Evolutionary conservation across 2,113 vertebrate species (phyloP), one percentile per base, ranked within the genome.

Genomic region (Toxotes jaculatrix): DNA sequence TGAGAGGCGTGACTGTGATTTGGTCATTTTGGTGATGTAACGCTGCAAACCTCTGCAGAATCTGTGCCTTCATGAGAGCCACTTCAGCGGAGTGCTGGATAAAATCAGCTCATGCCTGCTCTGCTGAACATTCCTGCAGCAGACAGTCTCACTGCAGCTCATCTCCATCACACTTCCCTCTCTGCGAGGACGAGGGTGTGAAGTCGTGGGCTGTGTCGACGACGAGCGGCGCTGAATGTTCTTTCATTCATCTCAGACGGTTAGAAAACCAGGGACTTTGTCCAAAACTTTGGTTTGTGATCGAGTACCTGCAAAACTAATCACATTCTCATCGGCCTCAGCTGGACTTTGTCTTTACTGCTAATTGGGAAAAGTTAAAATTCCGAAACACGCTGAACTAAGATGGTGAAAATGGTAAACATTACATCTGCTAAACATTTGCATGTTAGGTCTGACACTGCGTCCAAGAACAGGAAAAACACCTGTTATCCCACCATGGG

Each of bases 201-300:
- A 90, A 90, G 82, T 57, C 76, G 73, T 82, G 84, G 86, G 86
- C 79, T 7, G 66, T 4, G 72, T 67, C 14, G 51, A 61, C 17
- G 65, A 12, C 43, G 3, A 84, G 32, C 63, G 19, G 60, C 23
- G 49, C 71, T 12, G 42, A 82, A 86, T 82, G 81, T 84, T 90
- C 71, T 7, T 77, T 75, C 84, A 80, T 88, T 90, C 87, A 88
- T 87, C 82, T 80, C 68, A 51, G 75, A 45, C 55, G 17, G 31
- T 60, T 80, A 51, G 78, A 69, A 63, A 61, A 19, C 9, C 38
- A 45, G 38, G 27, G 21, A 51, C n/a, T n/a, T n/a, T n/a, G n/a
- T 27, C 27, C 43, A 45, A 14, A 9, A 43, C 3, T 43, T 43
- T 43, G 9, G 8, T 14, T 45, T 45, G 1, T 45, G 43, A 45